Base-by-base conservation (phyloP, 2,888 invertebrate species). In the Cantharis rufa region DNA sequence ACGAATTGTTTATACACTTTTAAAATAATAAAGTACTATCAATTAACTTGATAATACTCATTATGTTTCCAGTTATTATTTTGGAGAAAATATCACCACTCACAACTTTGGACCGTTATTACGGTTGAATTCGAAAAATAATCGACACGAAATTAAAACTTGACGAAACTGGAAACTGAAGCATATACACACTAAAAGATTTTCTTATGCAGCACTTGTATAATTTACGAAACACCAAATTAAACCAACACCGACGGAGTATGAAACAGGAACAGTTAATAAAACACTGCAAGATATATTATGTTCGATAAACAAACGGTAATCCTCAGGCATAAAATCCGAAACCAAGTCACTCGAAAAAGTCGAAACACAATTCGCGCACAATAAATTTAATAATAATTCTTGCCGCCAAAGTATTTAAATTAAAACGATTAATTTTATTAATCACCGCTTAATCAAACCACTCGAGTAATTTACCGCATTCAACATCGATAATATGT, bases 401-500 rank as follows among this genome's bases (percentile, higher is more conserved):
- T 75, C 70, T 71, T 32, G 75, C 70, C 63, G 28, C 78, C 68
- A 64, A 78, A 80, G 78, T 70, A 78, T 76, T 77, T 79, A 80
- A 81, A 81, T 78, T 76, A 78, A 77, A 80, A 78, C 72, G 71
- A 79, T 74, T 78, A 78, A 79, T 48, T 48, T 48, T 48, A 48
- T 78, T 79, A 80, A 80, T 79, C 73, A 81, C 77, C 81, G 66
- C 74, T 78, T 82, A 82, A 83, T 82, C 82, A 80, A 79, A 79
- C 74, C 81, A 77, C 80, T 78, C 76, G 79, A 79, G 80, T 80
- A 82, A 82, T 82, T 82, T 81, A 82, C 85, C 83, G 85, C 85
- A 84, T 84, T 85, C 86, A 84, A 84, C 84, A 83, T 82, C 85
- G 86, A 86, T 88, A 88, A 88, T 88, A 87, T 84, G 86, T 88